Evolutionary conservation across 2,888 invertebrate species (phyloP).

Genomic region (Sycophila texana): DNA sequence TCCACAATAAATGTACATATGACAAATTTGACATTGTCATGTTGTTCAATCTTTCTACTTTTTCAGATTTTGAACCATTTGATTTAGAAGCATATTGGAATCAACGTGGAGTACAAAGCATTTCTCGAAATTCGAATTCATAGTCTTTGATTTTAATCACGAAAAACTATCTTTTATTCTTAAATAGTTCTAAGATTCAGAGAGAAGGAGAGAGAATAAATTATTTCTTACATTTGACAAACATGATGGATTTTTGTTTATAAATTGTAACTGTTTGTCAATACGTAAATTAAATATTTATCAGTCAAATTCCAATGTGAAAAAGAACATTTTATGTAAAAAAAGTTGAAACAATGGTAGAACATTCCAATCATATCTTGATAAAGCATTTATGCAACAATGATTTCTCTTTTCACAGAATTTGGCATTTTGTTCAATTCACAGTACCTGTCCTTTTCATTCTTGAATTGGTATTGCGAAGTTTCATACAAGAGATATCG

Average conservation of each 20-base stretch:
- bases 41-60: constrained; percentile 13
- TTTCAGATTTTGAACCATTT: constrained; percentile 85
- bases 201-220: constrained; percentile 54
- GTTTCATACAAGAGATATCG: constrained; percentile 47
- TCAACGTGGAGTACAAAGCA: constrained; percentile 82
- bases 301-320: constrained; percentile 43
- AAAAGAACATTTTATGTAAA: constrained; percentile 40
- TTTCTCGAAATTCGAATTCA: constrained; percentile 75
- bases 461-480: constrained; percentile 52
- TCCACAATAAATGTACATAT: neutral
- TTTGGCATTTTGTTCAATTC: constrained; percentile 44
- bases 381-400: constrained; percentile 41
- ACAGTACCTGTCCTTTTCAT: constrained; percentile 53
- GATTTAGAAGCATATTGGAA: constrained; percentile 88
- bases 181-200: constrained; percentile 72
- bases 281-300: constrained; percentile 34
- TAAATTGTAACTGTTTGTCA: constrained; percentile 46
- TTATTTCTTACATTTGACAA: constrained; percentile 48
- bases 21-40: constrained; percentile 17
- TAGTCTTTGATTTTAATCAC: constrained; percentile 71
- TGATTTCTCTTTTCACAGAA: constrained; percentile 41
- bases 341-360: constrained; percentile 20
- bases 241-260: constrained; percentile 26
- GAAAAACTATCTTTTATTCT: constrained; percentile 70
- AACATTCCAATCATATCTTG: constrained; percentile 55